Percentiles rank a stretch among this genome's conserved stretches.
Conservation (phyloP, 1,140 invertebrate species). For the Dufourea novaeangliae region DNA sequence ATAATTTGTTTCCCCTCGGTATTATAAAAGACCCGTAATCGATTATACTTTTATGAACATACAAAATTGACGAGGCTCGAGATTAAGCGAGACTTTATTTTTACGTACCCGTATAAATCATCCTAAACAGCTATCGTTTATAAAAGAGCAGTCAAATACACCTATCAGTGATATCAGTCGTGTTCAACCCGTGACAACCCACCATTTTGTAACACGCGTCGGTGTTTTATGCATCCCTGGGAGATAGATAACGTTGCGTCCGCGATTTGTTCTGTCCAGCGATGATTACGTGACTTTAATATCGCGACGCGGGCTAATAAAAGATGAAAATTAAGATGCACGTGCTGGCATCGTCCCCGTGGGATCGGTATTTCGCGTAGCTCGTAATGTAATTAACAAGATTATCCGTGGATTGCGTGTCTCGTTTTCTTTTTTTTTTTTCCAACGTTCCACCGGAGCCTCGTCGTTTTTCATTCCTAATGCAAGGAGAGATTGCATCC, state of each 20-base stretch:
- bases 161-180: not conserved
- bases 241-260: conserved; percentile 17
- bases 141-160: not conserved
- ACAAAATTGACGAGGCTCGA: too few relatives aligned
- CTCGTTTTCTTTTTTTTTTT: conserved; percentile 7
- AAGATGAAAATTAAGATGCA: conserved; percentile 58
- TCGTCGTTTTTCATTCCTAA: conserved; percentile 15
- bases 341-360: conserved; percentile 16
- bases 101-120: not conserved
- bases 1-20: too few relatives aligned
- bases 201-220: not conserved
- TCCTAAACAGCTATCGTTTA: not conserved
- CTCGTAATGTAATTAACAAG: conserved; percentile 50
- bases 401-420: conserved; percentile 31
- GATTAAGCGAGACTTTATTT: too few relatives aligned
- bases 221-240: not conserved
- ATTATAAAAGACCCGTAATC: too few relatives aligned
- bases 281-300: conserved; percentile 55
- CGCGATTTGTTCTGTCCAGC: conserved; percentile 50
- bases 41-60: too few relatives aligned
- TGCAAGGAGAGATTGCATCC: not conserved
- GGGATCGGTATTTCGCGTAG: conserved; percentile 36
- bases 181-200: not conserved
- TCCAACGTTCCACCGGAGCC: not conserved
- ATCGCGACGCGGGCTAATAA: conserved; percentile 47